Conservation (phyloP, 1,140 invertebrate species). For the Lutraria rhynchaena region DNA sequence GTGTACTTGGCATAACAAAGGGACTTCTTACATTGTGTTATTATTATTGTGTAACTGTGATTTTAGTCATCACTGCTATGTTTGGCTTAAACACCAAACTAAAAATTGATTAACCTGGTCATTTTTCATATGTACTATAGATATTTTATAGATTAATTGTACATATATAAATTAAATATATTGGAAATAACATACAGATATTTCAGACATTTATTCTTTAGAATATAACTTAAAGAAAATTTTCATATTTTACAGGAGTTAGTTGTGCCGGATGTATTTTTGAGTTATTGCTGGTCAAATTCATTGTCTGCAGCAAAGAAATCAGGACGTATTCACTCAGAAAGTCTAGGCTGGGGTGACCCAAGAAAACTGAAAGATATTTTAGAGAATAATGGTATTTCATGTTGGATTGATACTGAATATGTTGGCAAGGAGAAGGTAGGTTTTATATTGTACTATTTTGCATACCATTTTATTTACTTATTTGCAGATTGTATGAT, state of each 20-base stretch:
- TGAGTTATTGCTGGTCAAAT: conserved; percentile 81
- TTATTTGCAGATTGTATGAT: too few species aligned
- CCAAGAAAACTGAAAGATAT: conserved; percentile 75
- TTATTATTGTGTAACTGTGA: too few species aligned
- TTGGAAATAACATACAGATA: neutral
- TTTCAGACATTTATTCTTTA: neutral
- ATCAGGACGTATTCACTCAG: conserved; percentile 63
- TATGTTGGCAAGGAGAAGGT: conserved; percentile 65
- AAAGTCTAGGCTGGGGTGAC: conserved; percentile 76
- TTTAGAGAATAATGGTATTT: conserved; percentile 73
- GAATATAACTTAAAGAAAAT: neutral
- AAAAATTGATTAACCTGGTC: too few species aligned
- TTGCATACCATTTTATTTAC: too few species aligned
- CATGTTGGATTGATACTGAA: conserved; percentile 79
- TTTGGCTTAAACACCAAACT: too few species aligned
- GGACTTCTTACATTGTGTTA: too few species aligned
- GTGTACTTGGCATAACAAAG: too few species aligned
- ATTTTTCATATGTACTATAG: too few species aligned
- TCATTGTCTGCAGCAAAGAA: conserved; percentile 74
- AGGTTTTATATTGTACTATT: neutral
- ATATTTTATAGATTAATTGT: too few species aligned
- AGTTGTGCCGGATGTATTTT: conserved; percentile 72
- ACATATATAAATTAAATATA: too few species aligned
- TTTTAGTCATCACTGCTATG: too few species aligned
- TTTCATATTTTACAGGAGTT: conserved; percentile 42